Evolutionary conservation across 2,888 invertebrate species (phyloP).

Genomic region (Stegana nigrithorax): DNA sequence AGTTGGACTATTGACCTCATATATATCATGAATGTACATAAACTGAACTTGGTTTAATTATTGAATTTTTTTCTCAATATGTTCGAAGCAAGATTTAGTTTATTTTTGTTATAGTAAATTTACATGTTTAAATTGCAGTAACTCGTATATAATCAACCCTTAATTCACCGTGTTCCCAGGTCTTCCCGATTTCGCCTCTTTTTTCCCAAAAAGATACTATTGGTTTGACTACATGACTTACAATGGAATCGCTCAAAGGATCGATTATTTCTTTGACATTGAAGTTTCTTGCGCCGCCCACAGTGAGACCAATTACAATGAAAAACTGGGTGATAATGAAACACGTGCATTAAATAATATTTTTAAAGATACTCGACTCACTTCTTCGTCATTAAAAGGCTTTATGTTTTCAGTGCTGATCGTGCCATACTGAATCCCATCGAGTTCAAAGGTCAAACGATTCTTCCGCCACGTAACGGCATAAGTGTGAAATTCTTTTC

Average conservation of each 20-base stretch:
- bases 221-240: neutral
- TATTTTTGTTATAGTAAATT: no score
- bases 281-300: conserved; percentile 31
- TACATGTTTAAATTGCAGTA: conserved; percentile 22
- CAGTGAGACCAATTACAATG: conserved; percentile 31
- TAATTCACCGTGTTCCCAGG: conserved; percentile 28
- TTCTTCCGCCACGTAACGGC: conserved; percentile 12
- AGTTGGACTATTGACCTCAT: no score
- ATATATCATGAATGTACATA: no score
- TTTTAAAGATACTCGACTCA: conserved; percentile 1
- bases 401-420: neutral
- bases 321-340: no score
- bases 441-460: neutral
- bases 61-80: no score
- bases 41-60: no score
- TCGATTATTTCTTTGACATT: no score
- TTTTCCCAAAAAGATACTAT: neutral
- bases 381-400: conserved; percentile 6
- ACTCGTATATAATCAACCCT: conserved; percentile 30
- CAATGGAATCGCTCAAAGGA: no score
- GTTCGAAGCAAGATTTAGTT: no score
- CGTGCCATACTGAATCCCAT: neutral
- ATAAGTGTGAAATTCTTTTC: neutral
- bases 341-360: no score
- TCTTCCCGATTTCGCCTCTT: neutral